These are phyloP conservation scores for Chelidonichthys spinosus DNA, from an alignment of 2,797 vertebrate genomes.

Conservation along the genomic window DNA sequence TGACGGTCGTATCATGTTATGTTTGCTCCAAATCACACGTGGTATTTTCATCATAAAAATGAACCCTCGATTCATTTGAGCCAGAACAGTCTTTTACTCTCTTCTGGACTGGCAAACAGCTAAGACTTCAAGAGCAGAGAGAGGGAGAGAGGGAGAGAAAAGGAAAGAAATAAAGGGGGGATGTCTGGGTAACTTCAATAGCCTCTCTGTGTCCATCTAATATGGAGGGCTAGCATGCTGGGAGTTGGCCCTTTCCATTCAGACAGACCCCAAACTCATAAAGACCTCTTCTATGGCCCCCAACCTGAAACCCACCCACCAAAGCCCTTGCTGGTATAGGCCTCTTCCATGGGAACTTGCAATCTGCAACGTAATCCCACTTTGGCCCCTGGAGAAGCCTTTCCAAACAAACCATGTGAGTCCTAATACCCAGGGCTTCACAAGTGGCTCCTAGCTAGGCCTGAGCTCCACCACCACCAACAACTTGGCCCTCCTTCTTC, in stretches of 20 bases:
- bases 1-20: slow-evolving; percentile 35
- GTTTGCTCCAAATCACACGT: slow-evolving; percentile 50
- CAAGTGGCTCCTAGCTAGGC: slow-evolving; percentile 81
- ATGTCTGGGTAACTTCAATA: slow-evolving; percentile 82
- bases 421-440: slow-evolving; percentile 81
- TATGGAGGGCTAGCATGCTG: slow-evolving; percentile 84
- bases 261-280: slow-evolving; percentile 82
- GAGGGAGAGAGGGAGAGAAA: slow-evolving; percentile 65
- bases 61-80: slow-evolving; percentile 60
- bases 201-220: slow-evolving; percentile 83
- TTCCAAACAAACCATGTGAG: slow-evolving; percentile 84
- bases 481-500: slow-evolving; percentile 72
- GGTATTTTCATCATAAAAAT: slow-evolving; percentile 62
- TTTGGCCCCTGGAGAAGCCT: slow-evolving; percentile 84
- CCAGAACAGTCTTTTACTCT: slow-evolving; percentile 58
- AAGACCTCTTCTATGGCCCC: slow-evolving; percentile 82
- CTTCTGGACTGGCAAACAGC: slow-evolving; percentile 64
- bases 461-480: slow-evolving; percentile 70
- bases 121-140: slow-evolving; percentile 65
- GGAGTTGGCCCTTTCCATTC: slow-evolving; percentile 84
- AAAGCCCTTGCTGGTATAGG: slow-evolving; percentile 72
- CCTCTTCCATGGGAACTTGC: slow-evolving; percentile 84
- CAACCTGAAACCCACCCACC: slow-evolving; percentile 81
- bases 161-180: slow-evolving; percentile 74
- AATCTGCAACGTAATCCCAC: slow-evolving; percentile 86